Evolutionary conservation across 2,888 invertebrate species (phyloP).

Genomic region (Epistrophella euchroma): DNA sequence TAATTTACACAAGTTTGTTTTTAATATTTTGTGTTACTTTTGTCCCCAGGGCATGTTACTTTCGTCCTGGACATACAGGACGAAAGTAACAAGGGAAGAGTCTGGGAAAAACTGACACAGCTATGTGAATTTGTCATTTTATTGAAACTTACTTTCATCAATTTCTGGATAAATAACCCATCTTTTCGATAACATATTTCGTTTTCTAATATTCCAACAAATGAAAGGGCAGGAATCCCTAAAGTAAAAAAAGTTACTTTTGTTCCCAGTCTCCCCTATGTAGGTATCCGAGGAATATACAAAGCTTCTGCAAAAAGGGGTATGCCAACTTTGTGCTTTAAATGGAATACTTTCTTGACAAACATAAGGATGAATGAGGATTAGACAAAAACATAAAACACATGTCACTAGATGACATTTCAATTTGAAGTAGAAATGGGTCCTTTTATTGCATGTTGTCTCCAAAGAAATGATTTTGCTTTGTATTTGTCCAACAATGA

Average conservation of each 20-base stretch:
- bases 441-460: background rate
- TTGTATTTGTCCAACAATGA: background rate
- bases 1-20: too few species aligned
- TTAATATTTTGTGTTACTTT: too few species aligned
- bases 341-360: conserved; percentile 10
- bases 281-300: background rate
- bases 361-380: conserved; percentile 3
- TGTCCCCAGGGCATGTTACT: too few species aligned
- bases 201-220: too few species aligned
- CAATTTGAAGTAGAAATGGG: background rate
- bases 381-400: background rate
- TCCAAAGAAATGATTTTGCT: background rate
- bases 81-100: too few species aligned
- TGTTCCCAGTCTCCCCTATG: background rate
- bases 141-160: too few species aligned
- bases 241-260: background rate
- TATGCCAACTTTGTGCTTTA: background rate
- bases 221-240: too few species aligned
- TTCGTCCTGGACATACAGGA: too few species aligned
- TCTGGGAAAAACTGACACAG: too few species aligned
- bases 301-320: background rate
- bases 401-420: conserved; percentile 13
- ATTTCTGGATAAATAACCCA: too few species aligned
- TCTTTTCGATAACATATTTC: too few species aligned
- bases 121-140: too few species aligned